A percentile compares a stretch with the other conserved stretches of the same genome.
phyloP scores from a whole-genome alignment of 2,888 invertebrate genomes.

The Gastrophysa polygoni region DNA sequence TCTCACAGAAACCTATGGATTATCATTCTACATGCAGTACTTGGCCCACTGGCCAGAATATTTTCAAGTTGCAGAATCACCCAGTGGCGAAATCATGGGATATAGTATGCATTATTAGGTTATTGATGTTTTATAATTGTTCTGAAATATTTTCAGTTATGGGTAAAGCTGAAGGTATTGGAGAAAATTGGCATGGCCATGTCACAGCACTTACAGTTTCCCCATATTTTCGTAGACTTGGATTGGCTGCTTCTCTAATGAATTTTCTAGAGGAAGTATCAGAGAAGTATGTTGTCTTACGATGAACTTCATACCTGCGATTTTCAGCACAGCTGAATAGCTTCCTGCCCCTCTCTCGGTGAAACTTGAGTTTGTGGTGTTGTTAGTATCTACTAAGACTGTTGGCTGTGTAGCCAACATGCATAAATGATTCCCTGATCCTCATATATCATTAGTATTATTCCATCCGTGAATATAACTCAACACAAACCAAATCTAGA shows the following conservation, averaged over 20 bases:
- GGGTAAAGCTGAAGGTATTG: constrained; percentile 97
- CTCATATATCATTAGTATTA: too few relatives aligned
- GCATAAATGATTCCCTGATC: too few relatives aligned
- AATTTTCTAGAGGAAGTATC: constrained; percentile 93
- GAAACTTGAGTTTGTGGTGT: too few relatives aligned
- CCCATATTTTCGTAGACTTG: constrained; percentile 89
- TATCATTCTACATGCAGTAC: constrained; percentile 97
- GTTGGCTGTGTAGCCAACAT: too few relatives aligned
- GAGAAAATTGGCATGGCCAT: constrained; percentile 98
- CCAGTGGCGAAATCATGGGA: constrained; percentile 97
- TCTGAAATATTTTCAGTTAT: constrained; percentile 74
- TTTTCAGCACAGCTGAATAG: too few relatives aligned
- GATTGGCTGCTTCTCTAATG: constrained; percentile 93
- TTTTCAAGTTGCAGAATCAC: constrained; percentile 96
- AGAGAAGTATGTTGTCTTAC: constrained; percentile 87
- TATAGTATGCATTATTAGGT: constrained; percentile 78
- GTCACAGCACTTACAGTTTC: constrained; percentile 98
- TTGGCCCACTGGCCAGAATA: constrained; percentile 99
- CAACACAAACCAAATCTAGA: too few relatives aligned
- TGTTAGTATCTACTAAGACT: too few relatives aligned
- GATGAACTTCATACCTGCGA: too few relatives aligned
- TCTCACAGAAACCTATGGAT: constrained; percentile 94
- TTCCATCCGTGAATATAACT: too few relatives aligned
- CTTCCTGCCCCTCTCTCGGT: too few relatives aligned
- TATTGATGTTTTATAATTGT: background rate